Base-by-base conservation (phyloP, 2,797 vertebrate species). In the Coreius guichenoti region DNA sequence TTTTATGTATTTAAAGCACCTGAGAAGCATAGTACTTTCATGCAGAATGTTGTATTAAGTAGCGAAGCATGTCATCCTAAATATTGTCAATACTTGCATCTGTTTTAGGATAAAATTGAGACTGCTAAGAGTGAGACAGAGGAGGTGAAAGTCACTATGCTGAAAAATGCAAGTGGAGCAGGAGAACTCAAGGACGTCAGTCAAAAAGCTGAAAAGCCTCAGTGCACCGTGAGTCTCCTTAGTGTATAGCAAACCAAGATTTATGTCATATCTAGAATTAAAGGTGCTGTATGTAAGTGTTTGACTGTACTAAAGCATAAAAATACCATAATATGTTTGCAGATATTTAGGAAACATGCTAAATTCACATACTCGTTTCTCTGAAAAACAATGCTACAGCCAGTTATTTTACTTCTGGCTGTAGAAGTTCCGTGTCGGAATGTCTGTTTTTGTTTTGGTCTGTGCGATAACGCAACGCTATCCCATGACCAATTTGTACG, bases 121-220 rank as follows among this genome's bases (percentile, higher is more conserved):
- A 90, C 91, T 88, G 69, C 87, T 54, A 91, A 94, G 89, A 84
- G 88, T 0, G 92, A 92, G 0, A 94, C 87, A 86, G 94, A 95
- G 78, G 94, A 94, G 90, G 95, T 96, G 80, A 95, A 88, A 91
- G 92, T 12, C 86, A 93, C 95, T 87, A 95, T 96, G 95, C 31
- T 94, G 90, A 92, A 93, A 5, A 95, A 95, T 89, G 4, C 94
- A 49, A 90, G 93, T 79, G 95, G 94, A 88, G 91, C 90, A 8
- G 88, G 94, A 1, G 93, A 95, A 88, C 88, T 94, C 83, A 81
- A 47, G 0, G 94, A 95, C 29, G 89, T 95, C 86, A 92, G 93
- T 80, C 76, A 86, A 9, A 89, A 93, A 51, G 94, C 95, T 7
- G 93, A 94, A 1, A 21, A 82, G 17, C 90, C 95, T 79, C 84